phyloP scores from a whole-genome alignment of 2,113 vertebrate genomes.

The Seriola quinqueradiata region DNA sequence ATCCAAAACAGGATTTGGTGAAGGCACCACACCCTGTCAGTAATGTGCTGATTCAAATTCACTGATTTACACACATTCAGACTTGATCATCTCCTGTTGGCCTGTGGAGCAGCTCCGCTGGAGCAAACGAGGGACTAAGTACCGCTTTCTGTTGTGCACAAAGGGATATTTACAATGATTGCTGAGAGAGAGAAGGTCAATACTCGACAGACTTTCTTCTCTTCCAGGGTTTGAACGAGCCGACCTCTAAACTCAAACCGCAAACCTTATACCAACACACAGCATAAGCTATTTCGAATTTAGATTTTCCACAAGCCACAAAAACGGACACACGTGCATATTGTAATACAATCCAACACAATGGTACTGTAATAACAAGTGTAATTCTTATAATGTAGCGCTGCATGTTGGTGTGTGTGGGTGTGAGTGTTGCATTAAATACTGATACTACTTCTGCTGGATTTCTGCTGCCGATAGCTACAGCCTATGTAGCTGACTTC shows the following conservation, averaged over 20 bases:
- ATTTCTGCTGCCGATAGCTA: background rate
- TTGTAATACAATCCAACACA: too few relatives aligned
- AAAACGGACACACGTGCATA: too few relatives aligned
- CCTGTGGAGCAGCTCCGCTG: conserved; percentile 16
- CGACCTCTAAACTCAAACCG: too few relatives aligned
- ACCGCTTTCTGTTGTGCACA: conserved; percentile 4
- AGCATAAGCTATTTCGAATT: background rate
- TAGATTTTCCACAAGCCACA: background rate
- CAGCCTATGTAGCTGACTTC: background rate
- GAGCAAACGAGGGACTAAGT: background rate
- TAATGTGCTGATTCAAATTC: background rate
- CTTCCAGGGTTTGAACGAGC: too few relatives aligned
- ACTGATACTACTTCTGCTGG: too few relatives aligned
- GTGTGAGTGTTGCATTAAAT: too few relatives aligned
- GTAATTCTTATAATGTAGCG: background rate
- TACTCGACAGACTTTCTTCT: background rate
- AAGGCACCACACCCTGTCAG: background rate
- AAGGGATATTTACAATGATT: background rate
- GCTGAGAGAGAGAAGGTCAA: background rate
- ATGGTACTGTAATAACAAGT: too few relatives aligned
- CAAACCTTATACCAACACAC: background rate
- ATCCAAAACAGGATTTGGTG: background rate
- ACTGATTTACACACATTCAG: conserved; percentile 24
- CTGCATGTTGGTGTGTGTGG: background rate
- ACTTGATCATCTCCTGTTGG: conserved; percentile 6